Conservation (phyloP, 2,888 invertebrate genomes). For the Meteorus colon region DNA sequence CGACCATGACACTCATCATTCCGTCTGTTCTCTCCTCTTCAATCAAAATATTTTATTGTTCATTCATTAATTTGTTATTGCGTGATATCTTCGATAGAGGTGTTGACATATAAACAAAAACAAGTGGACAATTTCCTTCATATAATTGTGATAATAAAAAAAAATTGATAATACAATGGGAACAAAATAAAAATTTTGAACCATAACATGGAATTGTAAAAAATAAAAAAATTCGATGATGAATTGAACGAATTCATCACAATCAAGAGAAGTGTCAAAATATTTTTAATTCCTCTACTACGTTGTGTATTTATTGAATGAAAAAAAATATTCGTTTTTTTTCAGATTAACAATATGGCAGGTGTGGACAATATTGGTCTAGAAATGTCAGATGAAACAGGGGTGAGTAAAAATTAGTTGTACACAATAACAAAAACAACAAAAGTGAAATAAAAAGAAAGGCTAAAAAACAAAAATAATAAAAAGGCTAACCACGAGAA, state of each 20-base stretch:
- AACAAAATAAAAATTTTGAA: no score
- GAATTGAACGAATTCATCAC: neutral
- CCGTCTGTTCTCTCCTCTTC: neutral
- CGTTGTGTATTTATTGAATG: no score
- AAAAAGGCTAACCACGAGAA: neutral
- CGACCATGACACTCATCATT: slow-evolving; percentile 36
- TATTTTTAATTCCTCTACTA: no score
- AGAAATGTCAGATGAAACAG: slow-evolving; percentile 44
- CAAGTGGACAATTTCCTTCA: no score
- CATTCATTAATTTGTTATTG: slow-evolving; percentile 1
- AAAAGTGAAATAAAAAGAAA: neutral
- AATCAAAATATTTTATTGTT: neutral
- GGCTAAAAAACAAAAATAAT: neutral
- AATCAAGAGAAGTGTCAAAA: no score
- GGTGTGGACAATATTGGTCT: slow-evolving; percentile 54
- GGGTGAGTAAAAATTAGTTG: neutral
- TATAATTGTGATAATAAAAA: no score
- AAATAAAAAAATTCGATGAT: neutral
- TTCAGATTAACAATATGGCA: slow-evolving; percentile 36
- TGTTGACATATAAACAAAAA: no score
- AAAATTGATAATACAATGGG: no score
- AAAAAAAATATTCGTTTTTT: no score
- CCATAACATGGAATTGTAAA: no score
- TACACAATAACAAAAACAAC: neutral
- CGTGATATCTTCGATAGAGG: no score